phyloP scores from a whole-genome alignment of 1,140 invertebrate genomes.

The Pseudobourletiella spinata region DNA sequence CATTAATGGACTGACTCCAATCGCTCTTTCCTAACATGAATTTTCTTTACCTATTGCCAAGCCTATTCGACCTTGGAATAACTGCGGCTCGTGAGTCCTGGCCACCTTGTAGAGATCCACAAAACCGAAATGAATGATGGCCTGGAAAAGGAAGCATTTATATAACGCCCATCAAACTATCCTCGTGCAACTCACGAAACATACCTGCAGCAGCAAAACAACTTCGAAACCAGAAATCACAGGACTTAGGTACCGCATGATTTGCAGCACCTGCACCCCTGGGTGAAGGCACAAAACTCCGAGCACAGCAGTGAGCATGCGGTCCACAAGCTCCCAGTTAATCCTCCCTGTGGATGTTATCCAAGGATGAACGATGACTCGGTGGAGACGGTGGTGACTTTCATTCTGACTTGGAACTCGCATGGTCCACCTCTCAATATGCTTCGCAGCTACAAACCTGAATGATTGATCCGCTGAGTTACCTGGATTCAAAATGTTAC shows the following conservation, averaged over 20 bases:
- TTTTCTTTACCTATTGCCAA: no score
- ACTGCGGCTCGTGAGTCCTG: neutral
- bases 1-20: no score
- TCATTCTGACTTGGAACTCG: neutral
- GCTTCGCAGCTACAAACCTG: neutral
- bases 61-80: neutral
- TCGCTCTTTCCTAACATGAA: no score
- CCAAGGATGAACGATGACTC: constrained; percentile 2
- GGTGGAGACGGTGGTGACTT: neutral
- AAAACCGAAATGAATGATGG: neutral
- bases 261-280: neutral
- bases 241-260: neutral
- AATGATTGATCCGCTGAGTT: neutral
- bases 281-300: neutral
- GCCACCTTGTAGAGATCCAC: neutral
- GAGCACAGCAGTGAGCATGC: neutral
- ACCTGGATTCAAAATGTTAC: neutral
- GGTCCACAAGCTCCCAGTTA: neutral
- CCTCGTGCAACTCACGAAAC: no score
- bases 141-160: no score
- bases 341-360: neutral
- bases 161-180: no score
- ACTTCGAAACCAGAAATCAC: neutral
- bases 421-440: neutral
- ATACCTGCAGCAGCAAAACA: neutral